phyloP scores from a whole-genome alignment of 2,113 vertebrate species.

The Colaptes auratus region DNA sequence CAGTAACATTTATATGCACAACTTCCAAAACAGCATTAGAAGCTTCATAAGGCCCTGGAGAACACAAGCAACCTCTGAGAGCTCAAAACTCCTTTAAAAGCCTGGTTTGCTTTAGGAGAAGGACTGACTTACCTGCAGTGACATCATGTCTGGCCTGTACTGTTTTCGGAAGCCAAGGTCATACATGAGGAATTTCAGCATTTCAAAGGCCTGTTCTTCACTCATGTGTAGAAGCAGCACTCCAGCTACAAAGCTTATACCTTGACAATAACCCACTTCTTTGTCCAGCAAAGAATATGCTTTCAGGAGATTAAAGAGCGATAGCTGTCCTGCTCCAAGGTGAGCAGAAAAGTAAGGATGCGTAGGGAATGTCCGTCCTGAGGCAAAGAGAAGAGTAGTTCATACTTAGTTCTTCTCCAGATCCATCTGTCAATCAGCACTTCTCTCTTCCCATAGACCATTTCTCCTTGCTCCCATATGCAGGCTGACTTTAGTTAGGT shows the following conservation, averaged over 20 bases:
- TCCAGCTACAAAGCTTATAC: conserved; percentile 97
- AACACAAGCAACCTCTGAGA: not conserved
- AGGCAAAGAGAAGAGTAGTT: not conserved
- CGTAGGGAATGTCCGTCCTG: conserved; percentile 96
- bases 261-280: conserved; percentile 98
- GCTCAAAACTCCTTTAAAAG: not conserved
- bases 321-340: conserved; percentile 93
- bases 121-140: conserved; percentile 84
- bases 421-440: not conserved
- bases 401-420: not conserved
- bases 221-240: conserved; percentile 96
- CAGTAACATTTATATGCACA: not conserved
- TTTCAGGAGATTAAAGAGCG: conserved; percentile 96
- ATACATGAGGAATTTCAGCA: conserved; percentile 98
- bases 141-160: conserved; percentile 96
- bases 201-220: conserved; percentile 96
- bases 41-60: not conserved
- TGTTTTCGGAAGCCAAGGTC: conserved; percentile 94
- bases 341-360: conserved; percentile 96
- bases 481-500: not conserved
- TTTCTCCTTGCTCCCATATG: not conserved
- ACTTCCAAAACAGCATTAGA: not conserved
- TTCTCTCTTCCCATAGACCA: not conserved
- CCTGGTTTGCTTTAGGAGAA: not conserved
- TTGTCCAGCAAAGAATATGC: conserved; percentile 97